Percentiles rank a stretch among this genome's conserved stretches.
These are phyloP conservation scores for Drosophila acutilabella DNA, from an alignment of 2,888 invertebrate genomes.

Conservation along the genomic window DNA sequence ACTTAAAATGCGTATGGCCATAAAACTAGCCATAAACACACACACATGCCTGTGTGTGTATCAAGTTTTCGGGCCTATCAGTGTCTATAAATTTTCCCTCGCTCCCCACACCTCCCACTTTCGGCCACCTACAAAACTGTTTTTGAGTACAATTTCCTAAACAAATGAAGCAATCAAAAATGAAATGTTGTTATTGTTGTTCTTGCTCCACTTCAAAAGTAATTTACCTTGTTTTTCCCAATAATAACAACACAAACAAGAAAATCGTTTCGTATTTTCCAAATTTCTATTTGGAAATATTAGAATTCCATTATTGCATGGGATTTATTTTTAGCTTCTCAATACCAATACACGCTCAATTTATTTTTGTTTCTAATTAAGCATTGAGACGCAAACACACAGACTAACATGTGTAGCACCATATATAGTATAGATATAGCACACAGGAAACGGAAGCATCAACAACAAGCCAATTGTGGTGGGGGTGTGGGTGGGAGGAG, in stretches of 20 bases:
- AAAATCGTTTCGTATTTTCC: constrained; percentile 37
- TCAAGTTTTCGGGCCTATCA: constrained; percentile 1
- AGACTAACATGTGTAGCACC: neutral
- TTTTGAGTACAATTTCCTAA: constrained; percentile 28
- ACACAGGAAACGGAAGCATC: constrained; percentile 58
- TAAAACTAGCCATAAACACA: constrained; percentile 15
- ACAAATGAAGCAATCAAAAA: constrained; percentile 58
- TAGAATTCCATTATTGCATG: constrained; percentile 41
- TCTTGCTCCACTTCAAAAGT: constrained; percentile 66
- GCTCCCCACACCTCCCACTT: neutral
- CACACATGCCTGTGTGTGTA: constrained; percentile 2
- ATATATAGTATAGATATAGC: constrained; percentile 30
- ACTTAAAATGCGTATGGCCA: constrained; percentile 35
- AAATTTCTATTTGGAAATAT: constrained; percentile 39
- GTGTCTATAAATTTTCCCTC: neutral
- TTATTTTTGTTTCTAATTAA: constrained; percentile 57
- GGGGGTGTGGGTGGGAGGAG: neutral
- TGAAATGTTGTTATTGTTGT: constrained; percentile 47
- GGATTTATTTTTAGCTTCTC: constrained; percentile 58
- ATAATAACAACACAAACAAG: constrained; percentile 14
- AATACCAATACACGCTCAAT: constrained; percentile 14
- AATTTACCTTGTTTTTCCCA: constrained; percentile 68
- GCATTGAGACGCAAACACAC: constrained; percentile 12
- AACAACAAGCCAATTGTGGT: constrained; percentile 1
- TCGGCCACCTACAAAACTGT: constrained; percentile 10